These are phyloP conservation scores for Camponotus vicinus DNA, from an alignment of 1,140 invertebrate genomes.

Conservation along the genomic window DNA sequence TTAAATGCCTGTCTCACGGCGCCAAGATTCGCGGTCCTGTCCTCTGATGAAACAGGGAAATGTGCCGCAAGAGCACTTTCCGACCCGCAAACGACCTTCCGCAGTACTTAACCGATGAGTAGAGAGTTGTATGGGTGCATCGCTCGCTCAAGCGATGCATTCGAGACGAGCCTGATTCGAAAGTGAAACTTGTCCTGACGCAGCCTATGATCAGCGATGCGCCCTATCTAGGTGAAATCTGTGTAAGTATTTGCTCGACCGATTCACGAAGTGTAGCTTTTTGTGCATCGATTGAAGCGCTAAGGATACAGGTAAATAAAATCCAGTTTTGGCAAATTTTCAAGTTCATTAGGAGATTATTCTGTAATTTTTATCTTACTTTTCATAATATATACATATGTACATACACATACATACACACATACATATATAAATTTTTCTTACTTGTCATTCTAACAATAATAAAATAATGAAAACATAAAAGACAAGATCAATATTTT, in stretches of 20 bases:
- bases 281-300: not conserved
- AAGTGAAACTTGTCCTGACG: constrained; percentile 68
- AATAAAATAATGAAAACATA: not conserved
- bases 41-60: constrained; percentile 15
- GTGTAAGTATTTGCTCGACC: not conserved
- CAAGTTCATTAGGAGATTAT: not conserved
- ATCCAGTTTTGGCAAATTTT: not conserved
- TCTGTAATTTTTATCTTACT: not conserved
- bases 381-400: not conserved
- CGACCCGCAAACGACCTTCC: constrained; percentile 65
- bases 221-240: constrained; percentile 65
- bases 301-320: not conserved
- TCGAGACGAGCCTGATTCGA: constrained; percentile 62
- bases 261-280: not conserved
- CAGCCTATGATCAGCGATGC: constrained; percentile 62
- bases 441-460: not conserved
- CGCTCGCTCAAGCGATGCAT: constrained; percentile 52
- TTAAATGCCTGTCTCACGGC: not conserved
- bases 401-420: not conserved
- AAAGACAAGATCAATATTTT: not conserved
- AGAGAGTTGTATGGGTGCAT: constrained; percentile 61
- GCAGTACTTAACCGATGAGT: constrained; percentile 63
- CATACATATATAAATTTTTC: not conserved
- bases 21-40: constrained; percentile 25
- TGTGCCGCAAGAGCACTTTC: constrained; percentile 53